A percentile compares a stretch with the other conserved stretches of the same genome.
Evolutionary conservation across 2,888 invertebrate species (phyloP).

Genomic region (Cylloceria caligata): DNA sequence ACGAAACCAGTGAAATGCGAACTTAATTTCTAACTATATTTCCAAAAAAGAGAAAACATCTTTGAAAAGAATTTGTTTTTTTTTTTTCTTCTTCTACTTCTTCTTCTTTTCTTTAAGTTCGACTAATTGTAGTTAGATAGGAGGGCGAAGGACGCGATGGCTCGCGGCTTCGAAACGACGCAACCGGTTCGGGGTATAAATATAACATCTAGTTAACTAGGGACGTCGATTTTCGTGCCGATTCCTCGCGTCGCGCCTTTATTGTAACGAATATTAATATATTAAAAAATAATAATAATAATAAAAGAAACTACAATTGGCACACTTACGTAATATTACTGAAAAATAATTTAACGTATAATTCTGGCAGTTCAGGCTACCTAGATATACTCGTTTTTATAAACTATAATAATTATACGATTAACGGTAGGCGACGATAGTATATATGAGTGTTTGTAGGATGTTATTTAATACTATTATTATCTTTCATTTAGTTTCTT

Average conservation of each 20-base stretch:
- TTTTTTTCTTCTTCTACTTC: no score
- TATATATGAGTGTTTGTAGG: conserved; percentile 75
- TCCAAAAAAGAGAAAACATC: conserved; percentile 50
- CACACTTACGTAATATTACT: conserved; percentile 72
- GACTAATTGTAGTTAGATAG: conserved; percentile 70
- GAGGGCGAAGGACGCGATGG: conserved; percentile 43
- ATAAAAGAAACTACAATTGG: conserved; percentile 72
- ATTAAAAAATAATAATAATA: conserved; percentile 69
- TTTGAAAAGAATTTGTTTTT: conserved; percentile 62
- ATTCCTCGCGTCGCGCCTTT: conserved; percentile 47
- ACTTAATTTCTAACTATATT: conserved; percentile 47
- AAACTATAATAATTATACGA: conserved; percentile 75
- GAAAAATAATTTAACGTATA: conserved; percentile 74
- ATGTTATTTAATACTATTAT: conserved; percentile 71
- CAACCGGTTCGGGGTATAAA: conserved; percentile 75
- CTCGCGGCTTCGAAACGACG: conserved; percentile 23
- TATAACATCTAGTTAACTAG: conserved; percentile 68
- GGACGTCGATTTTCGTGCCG: conserved; percentile 27
- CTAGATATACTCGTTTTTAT: conserved; percentile 74
- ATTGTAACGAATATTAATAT: conserved; percentile 76
- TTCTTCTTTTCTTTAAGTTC: no score
- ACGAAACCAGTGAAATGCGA: conserved; percentile 61
- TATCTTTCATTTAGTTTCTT: conserved; percentile 64
- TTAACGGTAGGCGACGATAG: conserved; percentile 70
- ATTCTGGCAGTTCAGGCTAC: conserved; percentile 76